Percentiles rank a stretch among this genome's conserved stretches.
These are phyloP conservation scores for Aplocera efformata DNA, from an alignment of 2,888 invertebrate genomes.

Conservation along the genomic window DNA sequence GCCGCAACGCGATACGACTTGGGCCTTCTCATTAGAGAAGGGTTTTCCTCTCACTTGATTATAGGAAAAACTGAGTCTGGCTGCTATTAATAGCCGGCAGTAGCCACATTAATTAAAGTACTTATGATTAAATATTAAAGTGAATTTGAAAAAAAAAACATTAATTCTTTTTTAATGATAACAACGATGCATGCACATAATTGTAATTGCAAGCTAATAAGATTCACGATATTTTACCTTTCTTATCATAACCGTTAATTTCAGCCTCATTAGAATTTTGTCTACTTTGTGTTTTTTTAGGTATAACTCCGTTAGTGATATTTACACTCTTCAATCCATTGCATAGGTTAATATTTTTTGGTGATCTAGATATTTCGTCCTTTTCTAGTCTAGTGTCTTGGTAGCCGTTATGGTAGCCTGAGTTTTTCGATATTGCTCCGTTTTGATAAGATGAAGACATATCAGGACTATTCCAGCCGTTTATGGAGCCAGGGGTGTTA, in stretches of 20 bases:
- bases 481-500: conserved; percentile 76
- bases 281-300: conserved; percentile 61
- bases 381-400: conserved; percentile 51
- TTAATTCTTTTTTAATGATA: no score
- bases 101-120: no score
- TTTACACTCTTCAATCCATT: conserved; percentile 72
- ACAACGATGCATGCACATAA: no score
- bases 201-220: background rate
- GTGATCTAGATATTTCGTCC: conserved; percentile 46
- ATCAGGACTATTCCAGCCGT: conserved; percentile 81
- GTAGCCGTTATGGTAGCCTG: conserved; percentile 60
- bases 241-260: conserved; percentile 61
- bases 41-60: no score
- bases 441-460: conserved; percentile 64
- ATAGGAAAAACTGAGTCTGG: no score
- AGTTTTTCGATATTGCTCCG: conserved; percentile 69
- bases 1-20: no score
- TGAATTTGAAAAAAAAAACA: conserved; percentile 2
- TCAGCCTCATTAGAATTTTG: conserved; percentile 64
- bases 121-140: background rate
- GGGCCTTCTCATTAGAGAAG: no score
- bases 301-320: conserved; percentile 64
- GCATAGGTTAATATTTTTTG: conserved; percentile 67
- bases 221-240: conserved; percentile 41
- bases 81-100: no score